Percentiles rank a stretch among this genome's conserved stretches.
Evolutionary conservation across 2,888 invertebrate genomes (phyloP).

Genomic region (Oscheius sp.): DNA sequence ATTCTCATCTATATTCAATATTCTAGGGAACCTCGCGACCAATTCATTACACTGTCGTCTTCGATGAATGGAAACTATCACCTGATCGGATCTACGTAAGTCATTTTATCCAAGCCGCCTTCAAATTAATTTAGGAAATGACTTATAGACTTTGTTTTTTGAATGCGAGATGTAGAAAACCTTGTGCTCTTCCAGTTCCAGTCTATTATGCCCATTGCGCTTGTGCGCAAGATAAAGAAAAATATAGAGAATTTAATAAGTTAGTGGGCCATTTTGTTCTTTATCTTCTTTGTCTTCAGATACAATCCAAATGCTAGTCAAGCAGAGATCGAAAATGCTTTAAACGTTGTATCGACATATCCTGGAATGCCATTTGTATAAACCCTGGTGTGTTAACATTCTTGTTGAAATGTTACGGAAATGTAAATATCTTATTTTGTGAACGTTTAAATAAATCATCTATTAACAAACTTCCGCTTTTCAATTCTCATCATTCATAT

Average conservation of each 20-base stretch:
- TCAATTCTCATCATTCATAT: too few relatives aligned
- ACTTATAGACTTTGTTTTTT: slow-evolving; percentile 46
- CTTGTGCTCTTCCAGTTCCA: slow-evolving; percentile 97
- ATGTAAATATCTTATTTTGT: too few relatives aligned
- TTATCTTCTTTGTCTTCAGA: not conserved
- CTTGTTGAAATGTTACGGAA: too few relatives aligned
- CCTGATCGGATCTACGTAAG: slow-evolving; percentile 90
- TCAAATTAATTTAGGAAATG: slow-evolving; percentile 39
- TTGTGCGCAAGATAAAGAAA: slow-evolving; percentile 88
- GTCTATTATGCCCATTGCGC: slow-evolving; percentile 99
- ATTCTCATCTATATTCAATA: not conserved
- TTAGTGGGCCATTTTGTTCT: not conserved
- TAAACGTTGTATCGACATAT: not conserved
- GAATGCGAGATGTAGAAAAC: slow-evolving; percentile 78
- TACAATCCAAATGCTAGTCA: not conserved
- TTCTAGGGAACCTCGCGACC: slow-evolving; percentile 88
- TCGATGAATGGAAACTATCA: slow-evolving; percentile 98
- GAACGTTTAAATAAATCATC: too few relatives aligned
- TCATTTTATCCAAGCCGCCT: too few relatives aligned
- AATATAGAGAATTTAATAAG: slow-evolving; percentile 26
- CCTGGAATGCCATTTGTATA: slow-evolving; percentile 35
- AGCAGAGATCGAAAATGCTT: slow-evolving; percentile 9
- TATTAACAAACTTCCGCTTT: too few relatives aligned
- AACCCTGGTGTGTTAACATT: not conserved
- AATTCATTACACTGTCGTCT: slow-evolving; percentile 97